Base-by-base conservation (phyloP, 2,113 vertebrate species). In the Vimba vimba region DNA sequence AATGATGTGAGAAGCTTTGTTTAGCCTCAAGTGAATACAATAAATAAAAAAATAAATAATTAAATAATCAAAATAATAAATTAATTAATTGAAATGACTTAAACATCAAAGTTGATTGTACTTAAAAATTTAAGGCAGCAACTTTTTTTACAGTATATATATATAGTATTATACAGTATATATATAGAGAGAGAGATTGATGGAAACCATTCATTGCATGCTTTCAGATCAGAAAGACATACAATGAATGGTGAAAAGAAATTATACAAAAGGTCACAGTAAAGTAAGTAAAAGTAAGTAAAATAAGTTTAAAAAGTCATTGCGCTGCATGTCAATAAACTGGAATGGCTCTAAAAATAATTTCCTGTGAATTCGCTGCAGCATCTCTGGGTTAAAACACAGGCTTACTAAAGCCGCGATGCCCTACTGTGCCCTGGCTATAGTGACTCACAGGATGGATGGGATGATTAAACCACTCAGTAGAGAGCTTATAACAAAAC, bases 381-480 rank as follows among this genome's bases (percentile, higher is more conserved):
- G 57, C 30, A 57, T 47, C 30, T 57, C 52, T 45, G 27, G 47
- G 50, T 83, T 71, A 57, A 52, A 83, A 73, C 64, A 25, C 30
- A 39, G 47, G 27, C 47, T 83, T 68, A 39, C 33, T 57, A 57
- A 83, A 83, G 66, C 47, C 52, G 12, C 25, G 21, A 39, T 68
- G 64, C 64, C 52, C 57, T 83, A 73, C 81, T 73, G 82, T 73
- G 52, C 68, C 68, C 52, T 83, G 66, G 47, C 47, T 83, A 33
- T 43, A n/a, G 66, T 33, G 82, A 52, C 45, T 69, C 21, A 79
- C 77, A 39, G 23, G 36, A 79, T 79, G 77, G 77, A 79, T 79
- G 33, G 57, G 33, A 59, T 79, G 77, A 79, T 79, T 60, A 62
- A 79, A 60, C 23, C 23, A 79, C 77, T 79, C 77, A 62, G 77